A percentile compares a stretch with the other conserved stretches of the same genome.
phyloP scores from a whole-genome alignment of 2,888 invertebrate genomes.

The Cordilura impudica region DNA sequence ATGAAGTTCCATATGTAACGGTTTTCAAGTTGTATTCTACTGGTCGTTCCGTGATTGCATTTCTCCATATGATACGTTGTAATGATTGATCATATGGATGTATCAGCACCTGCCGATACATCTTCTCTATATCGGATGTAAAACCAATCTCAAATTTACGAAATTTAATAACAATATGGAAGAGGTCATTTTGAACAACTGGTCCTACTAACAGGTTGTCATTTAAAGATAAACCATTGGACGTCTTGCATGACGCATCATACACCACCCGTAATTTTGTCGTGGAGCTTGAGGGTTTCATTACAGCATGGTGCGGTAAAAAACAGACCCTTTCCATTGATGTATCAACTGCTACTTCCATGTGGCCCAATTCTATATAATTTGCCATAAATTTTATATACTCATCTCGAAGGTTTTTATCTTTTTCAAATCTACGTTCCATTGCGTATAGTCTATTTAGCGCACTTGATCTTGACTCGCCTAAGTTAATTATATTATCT shows the following conservation, averaged over 20 bases:
- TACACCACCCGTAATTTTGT: slow-evolving; percentile 66
- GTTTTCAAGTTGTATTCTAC: too few species aligned
- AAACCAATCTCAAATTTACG: slow-evolving; percentile 19
- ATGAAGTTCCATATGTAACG: too few species aligned
- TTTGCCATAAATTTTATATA: slow-evolving; percentile 13
- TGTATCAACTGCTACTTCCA: slow-evolving; percentile 20
- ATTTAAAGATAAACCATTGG: slow-evolving; percentile 51
- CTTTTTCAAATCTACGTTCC: too few species aligned
- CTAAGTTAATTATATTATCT: too few species aligned
- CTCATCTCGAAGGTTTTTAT: too few species aligned
- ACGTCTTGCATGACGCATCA: too few species aligned
- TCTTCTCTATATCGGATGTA: slow-evolving; percentile 30
- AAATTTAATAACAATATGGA: slow-evolving; percentile 8
- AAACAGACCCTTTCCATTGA: slow-evolving; percentile 10
- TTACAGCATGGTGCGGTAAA: slow-evolving; percentile 64
- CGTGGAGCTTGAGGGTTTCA: slow-evolving; percentile 62
- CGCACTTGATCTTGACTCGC: too few species aligned
- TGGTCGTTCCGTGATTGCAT: too few species aligned
- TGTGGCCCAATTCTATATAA: neutral
- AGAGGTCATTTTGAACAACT: slow-evolving; percentile 35
- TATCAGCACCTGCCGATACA: slow-evolving; percentile 44
- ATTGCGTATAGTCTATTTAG: too few species aligned
- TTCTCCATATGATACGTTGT: too few species aligned
- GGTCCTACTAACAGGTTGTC: slow-evolving; percentile 61
- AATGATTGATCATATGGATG: slow-evolving; percentile 16